Base-by-base conservation (phyloP, 2,797 vertebrate species). In the Tamandua tetradactyla region DNA sequence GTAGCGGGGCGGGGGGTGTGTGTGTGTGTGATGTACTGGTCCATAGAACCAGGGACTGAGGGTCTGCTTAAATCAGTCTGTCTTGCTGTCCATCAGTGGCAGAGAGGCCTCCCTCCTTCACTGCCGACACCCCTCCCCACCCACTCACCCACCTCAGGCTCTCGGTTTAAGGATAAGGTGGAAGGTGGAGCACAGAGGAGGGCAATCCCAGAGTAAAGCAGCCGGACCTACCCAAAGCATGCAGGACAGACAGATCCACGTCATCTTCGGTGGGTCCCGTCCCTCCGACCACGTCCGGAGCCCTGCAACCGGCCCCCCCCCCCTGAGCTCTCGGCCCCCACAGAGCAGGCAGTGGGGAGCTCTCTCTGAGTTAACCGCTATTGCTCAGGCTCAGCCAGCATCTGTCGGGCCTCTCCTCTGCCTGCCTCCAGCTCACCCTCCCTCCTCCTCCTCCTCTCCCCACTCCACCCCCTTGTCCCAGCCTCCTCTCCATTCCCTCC, bases 231-330 rank as follows among this genome's bases (percentile, higher is more conserved):
- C 99, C 99, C 99, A 99, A 97, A 99, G 99, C 99, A 99, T 99
- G 98, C 99, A 99, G 98, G 99, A 99, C 96, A 99, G 98, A 97
- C 99, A 99, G 97, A 99, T 98, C 99, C 99, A 99, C 98, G 99
- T 99, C 98, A 98, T 97, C 96, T 94, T 97, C 69, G 3, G 91
- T 12, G 66, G 32, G 89, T 82, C 88, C 92, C 12, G 72, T 68
- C 72, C 55, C 90, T 78, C 4, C 4, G 87, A 78, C 76, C 87
- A 69, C 79, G 12, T 12, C 79, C 1, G 11, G 93, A 83, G 74
- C 52, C 88, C 10, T 49, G 74, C 57, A 18, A n/a, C 93, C 14
- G 10, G 57, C 72, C 18, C 88, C 64, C 72, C 18, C 88, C 64
- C 62, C 32, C 32, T 0, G 49, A 71, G 59, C 66, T 79, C 95